These are phyloP conservation scores for Paratrypauchen microcephalus DNA, from an alignment of 2,797 vertebrate species.

Conservation along the genomic window DNA sequence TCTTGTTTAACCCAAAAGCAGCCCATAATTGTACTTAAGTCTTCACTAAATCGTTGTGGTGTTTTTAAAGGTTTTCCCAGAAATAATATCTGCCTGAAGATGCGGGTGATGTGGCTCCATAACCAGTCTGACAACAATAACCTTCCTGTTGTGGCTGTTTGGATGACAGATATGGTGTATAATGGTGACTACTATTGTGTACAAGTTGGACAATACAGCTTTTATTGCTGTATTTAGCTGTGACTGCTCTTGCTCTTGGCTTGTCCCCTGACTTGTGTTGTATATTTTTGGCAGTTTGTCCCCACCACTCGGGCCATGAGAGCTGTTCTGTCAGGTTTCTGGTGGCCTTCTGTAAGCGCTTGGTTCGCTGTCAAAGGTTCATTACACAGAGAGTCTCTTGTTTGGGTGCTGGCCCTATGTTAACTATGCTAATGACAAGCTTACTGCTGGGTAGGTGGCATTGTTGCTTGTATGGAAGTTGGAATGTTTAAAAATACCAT, in stretches of 20 bases:
- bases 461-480: conserved; percentile 46
- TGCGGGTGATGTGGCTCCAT: conserved; percentile 14
- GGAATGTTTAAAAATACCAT: conserved; percentile 27
- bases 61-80: conserved; percentile 26
- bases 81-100: conserved; percentile 25
- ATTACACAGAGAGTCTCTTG: conserved; percentile 71
- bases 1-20: conserved; percentile 32
- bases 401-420: conserved; percentile 61
- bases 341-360: conserved; percentile 66
- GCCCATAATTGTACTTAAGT: conserved; percentile 28
- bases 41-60: conserved; percentile 27
- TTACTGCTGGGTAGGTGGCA: conserved; percentile 56
- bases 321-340: conserved; percentile 58
- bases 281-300: conserved; percentile 43
- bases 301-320: conserved; percentile 55
- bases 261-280: conserved; percentile 35
- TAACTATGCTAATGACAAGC: conserved; percentile 71
- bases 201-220: conserved; percentile 30
- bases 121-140: conserved; percentile 17
- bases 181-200: background rate
- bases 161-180: conserved; percentile 17
- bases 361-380: conserved; percentile 65
- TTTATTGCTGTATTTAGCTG: conserved; percentile 28
- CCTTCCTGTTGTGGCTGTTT: conserved; percentile 21
- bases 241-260: conserved; percentile 14